phyloP scores from a whole-genome alignment of 2,797 vertebrate genomes.

The Lagorchestes hirsutus region DNA sequence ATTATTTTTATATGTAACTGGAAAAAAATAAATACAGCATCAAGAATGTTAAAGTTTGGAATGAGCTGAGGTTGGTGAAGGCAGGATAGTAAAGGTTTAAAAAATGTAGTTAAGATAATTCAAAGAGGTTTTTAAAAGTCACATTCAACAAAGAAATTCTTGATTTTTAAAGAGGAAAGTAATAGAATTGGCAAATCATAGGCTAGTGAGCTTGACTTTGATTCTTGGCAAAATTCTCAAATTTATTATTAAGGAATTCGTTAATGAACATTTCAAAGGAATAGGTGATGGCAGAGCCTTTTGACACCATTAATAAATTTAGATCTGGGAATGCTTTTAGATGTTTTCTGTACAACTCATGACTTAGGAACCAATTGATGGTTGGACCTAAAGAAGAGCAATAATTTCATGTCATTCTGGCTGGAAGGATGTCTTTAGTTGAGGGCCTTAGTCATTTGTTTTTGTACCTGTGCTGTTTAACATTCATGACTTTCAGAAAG shows the following conservation, averaged over 20 bases:
- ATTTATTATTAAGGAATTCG: neutral
- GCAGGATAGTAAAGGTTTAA: neutral
- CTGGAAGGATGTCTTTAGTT: neutral
- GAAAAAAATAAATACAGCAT: neutral
- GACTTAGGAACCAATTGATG: neutral
- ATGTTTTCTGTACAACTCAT: neutral
- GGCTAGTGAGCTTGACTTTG: no score
- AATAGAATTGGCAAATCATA: no score
- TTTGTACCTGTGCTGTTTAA: neutral
- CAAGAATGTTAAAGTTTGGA: neutral
- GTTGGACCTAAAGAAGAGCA: neutral
- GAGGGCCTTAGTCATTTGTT: neutral
- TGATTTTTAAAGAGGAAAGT: neutral
- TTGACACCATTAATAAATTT: neutral
- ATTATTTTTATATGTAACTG: neutral
- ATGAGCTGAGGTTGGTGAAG: neutral
- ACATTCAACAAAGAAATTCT: neutral
- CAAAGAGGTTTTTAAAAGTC: neutral
- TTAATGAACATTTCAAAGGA: neutral
- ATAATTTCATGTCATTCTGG: neutral
- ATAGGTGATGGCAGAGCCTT: neutral
- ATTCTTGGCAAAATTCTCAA: neutral
- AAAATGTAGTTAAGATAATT: neutral
- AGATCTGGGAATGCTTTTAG: neutral
- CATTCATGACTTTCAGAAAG: neutral